These are phyloP conservation scores for Epsilonema sp. DNA, from an alignment of 2,888 invertebrate species.

Conservation along the genomic window DNA sequence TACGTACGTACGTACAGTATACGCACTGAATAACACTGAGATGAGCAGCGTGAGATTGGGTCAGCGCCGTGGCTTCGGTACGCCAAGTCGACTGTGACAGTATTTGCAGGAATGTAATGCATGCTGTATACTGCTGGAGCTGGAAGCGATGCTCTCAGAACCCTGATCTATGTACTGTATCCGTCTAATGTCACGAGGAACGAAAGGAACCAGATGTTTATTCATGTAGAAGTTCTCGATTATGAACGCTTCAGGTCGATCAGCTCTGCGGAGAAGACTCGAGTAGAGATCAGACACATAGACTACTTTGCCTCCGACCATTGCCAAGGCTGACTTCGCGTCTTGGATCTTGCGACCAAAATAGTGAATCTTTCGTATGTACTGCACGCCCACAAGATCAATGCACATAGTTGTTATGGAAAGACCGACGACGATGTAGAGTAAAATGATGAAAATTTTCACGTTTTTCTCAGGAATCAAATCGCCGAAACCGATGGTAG, in stretches of 20 bases:
- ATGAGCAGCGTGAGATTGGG: no score
- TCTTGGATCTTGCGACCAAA: slow-evolving; percentile 28
- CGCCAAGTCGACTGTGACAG: slow-evolving; percentile 15
- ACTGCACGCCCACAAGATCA: slow-evolving; percentile 28
- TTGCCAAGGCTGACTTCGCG: slow-evolving; percentile 25
- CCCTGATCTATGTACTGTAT: slow-evolving; percentile 16
- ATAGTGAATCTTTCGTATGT: slow-evolving; percentile 29
- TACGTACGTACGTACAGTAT: no score
- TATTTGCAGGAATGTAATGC: slow-evolving; percentile 23
- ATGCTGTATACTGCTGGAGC: slow-evolving; percentile 17
- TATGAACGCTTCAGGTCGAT: slow-evolving; percentile 23
- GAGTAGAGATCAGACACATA: slow-evolving; percentile 28
- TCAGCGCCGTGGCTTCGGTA: background rate
- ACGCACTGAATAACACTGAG: no score
- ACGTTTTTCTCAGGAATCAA: slow-evolving; percentile 22
- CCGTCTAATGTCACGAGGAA: slow-evolving; percentile 25
- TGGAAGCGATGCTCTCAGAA: slow-evolving; percentile 11
- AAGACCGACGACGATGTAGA: slow-evolving; percentile 26
- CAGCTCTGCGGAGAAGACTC: slow-evolving; percentile 10
- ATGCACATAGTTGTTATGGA: slow-evolving; percentile 30
- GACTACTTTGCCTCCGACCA: slow-evolving; percentile 29
- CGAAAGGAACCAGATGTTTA: slow-evolving; percentile 28
- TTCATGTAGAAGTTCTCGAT: slow-evolving; percentile 27
- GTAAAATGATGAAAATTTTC: slow-evolving; percentile 25
- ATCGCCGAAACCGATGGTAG: slow-evolving; percentile 25